These are phyloP conservation scores for Elachura formosa DNA, from an alignment of 2,113 vertebrate species.

Conservation along the genomic window DNA sequence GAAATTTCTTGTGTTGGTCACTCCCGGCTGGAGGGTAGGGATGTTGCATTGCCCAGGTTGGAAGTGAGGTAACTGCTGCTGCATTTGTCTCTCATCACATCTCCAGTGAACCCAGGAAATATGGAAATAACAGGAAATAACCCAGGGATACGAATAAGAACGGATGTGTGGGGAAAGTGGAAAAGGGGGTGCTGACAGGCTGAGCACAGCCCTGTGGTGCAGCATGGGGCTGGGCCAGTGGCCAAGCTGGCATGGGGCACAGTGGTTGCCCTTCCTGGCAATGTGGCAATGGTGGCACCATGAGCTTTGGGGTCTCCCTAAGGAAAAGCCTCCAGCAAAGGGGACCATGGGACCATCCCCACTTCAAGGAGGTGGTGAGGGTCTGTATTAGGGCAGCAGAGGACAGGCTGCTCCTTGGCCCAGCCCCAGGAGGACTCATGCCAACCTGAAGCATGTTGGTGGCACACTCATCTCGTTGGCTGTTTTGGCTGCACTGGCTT, in stretches of 20 bases:
- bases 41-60: background rate
- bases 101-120: background rate
- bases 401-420: background rate
- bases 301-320: background rate
- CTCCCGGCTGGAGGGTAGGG: background rate
- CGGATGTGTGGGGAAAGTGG: too few species aligned
- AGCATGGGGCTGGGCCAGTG: background rate
- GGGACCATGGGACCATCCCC: background rate
- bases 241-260: background rate
- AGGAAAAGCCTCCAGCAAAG: background rate
- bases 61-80: background rate
- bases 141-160: background rate
- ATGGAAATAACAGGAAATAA: too few species aligned
- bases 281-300: background rate
- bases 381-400: background rate
- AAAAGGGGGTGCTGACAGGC: background rate
- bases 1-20: background rate
- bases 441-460: background rate
- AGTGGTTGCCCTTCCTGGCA: background rate
- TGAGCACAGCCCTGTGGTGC: background rate
- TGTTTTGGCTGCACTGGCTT: background rate
- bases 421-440: background rate
- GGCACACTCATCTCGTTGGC: background rate
- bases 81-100: fast-evolving
- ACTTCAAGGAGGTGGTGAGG: background rate